Evolutionary conservation across 2,888 invertebrate genomes (phyloP), one percentile per base, ranked within the genome.

Genomic region (Timema cristinae): DNA sequence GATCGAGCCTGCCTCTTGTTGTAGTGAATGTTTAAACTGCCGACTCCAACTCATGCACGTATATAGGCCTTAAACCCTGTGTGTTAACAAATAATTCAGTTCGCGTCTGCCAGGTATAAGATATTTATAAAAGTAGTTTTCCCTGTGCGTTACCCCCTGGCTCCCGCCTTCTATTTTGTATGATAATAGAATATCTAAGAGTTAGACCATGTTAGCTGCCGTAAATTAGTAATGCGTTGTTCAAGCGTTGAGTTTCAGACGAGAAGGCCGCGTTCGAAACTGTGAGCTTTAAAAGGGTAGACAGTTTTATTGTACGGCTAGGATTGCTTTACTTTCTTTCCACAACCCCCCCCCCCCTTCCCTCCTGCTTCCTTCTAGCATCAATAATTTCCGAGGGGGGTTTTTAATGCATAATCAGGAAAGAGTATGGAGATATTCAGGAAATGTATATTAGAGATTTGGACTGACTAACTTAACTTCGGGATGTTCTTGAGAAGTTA

Each of bases 151-250:
- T 32, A 32, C 32, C 32, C 32, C 32, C 32, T 32, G 32, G 52
- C 71, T 67, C 15, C 59, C 9, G 56, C 71, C 66, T 68, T 74
- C 73, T 74, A 74, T 74, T 74, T 74, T 74, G 73, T 74, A 75
- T 75, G 75, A 75, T 75, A 75, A 75, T 75, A 75, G 73, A 75
- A 75, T 73, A 75, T 72, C 75, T 75, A 72, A 75, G 73, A 75
- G 73, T 75, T 69, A 70, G 75, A 75, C 48, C 75, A 71, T 72
- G 72, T 71, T 73, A 73, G 75, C 71, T 67, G 61, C 54, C 59
- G 71, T 75, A 73, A 75, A 75, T 75, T 75, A 72, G 70, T 73
- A 72, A 75, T 74, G 73, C 56, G 56, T 67, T 67, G 72, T 68
- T 71, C 71, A 71, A 47, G 67, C 71, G 71, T 66, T 52, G 71